Percentiles rank a stretch among this genome's conserved stretches.
Evolutionary conservation across 2,113 vertebrate genomes (phyloP).

Genomic region (Pomatostomus ruficeps): DNA sequence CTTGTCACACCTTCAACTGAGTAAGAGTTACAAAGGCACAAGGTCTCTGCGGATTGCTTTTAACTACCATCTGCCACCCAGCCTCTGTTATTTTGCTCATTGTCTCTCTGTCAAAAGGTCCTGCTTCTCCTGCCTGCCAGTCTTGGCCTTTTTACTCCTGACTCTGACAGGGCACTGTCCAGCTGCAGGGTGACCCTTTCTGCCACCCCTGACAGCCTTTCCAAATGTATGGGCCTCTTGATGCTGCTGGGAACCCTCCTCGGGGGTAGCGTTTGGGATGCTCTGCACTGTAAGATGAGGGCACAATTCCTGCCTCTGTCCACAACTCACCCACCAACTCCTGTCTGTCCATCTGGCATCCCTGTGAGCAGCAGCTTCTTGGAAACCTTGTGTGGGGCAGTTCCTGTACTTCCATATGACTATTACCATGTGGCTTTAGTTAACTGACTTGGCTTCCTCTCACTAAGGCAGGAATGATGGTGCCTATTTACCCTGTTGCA

Average conservation of each 20-base stretch:
- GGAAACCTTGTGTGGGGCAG: background rate
- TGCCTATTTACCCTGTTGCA: constrained; percentile 6
- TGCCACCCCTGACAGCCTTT: background rate
- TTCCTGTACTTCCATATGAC: background rate
- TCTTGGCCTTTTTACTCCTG: background rate
- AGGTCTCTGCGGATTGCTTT: background rate
- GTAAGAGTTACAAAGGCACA: background rate
- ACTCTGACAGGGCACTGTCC: background rate
- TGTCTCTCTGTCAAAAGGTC: background rate
- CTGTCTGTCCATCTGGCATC: background rate
- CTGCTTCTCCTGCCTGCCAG: background rate
- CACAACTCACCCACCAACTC: background rate
- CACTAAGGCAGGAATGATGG: background rate
- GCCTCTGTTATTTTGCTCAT: background rate
- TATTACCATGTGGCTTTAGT: background rate
- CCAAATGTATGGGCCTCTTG: background rate
- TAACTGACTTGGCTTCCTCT: background rate
- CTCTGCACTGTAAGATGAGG: background rate
- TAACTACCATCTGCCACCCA: background rate
- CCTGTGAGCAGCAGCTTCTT: background rate
- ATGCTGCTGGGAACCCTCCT: background rate
- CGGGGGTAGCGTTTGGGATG: background rate
- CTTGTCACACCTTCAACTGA: background rate
- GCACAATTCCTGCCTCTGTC: background rate
- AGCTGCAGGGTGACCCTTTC: background rate